These are phyloP conservation scores for Tragelaphus scriptus DNA, from an alignment of 2,113 vertebrate genomes.

Conservation along the genomic window DNA sequence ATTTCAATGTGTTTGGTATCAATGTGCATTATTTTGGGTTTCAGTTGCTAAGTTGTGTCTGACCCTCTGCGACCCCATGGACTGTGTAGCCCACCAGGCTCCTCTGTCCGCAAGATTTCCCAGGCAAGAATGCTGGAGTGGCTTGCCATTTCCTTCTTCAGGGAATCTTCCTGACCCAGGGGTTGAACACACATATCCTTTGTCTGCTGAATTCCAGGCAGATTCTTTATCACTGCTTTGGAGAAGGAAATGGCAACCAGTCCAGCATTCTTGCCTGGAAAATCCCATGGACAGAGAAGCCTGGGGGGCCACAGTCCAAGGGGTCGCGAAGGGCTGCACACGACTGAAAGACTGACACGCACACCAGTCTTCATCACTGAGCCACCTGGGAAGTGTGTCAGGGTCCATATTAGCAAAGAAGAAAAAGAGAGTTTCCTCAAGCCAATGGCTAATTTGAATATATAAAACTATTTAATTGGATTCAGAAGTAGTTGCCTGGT, in stretches of 20 bases:
- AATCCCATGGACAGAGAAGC: neutral
- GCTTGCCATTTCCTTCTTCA: neutral
- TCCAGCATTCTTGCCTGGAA: neutral
- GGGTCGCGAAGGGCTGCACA: neutral
- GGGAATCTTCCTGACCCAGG: neutral
- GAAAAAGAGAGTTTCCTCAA: neutral
- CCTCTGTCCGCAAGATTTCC: neutral
- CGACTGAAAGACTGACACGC: neutral
- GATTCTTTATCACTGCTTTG: neutral
- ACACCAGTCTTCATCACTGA: neutral
- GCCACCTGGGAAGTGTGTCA: neutral
- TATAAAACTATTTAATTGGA: neutral
- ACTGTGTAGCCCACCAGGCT: neutral
- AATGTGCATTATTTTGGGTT: neutral
- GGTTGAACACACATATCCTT: neutral
- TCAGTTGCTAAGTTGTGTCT: neutral
- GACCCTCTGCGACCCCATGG: neutral
- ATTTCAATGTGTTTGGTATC: neutral
- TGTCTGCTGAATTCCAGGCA: neutral
- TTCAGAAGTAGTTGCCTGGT: neutral
- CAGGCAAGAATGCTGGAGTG: neutral
- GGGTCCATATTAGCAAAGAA: neutral
- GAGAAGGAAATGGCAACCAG: neutral
- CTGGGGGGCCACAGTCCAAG: neutral
- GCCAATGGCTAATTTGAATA: neutral